Evolutionary conservation across 37 sponge, comb jelly and placozoan species (phyloP).

Genomic region (Tethya wilhelma): DNA sequence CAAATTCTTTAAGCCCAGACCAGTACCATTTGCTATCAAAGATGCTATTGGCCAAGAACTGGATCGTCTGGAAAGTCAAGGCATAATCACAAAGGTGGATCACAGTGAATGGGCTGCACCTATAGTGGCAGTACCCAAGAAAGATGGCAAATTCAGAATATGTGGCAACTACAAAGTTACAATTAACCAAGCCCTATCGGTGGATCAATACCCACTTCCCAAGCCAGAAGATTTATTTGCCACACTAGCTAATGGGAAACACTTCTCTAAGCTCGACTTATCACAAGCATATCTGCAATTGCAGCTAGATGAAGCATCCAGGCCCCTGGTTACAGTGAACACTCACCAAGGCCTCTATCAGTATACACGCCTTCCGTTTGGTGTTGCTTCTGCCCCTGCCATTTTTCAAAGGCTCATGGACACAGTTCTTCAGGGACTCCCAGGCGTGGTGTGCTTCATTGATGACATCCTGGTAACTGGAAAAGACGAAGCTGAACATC

Average conservation of each 20-base stretch:
- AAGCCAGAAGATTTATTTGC: conserved; percentile 48
- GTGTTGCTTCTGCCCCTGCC: conserved; percentile 30
- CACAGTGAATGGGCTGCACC: conserved; percentile 71
- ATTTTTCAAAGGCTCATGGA: too few species aligned
- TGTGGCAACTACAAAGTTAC: conserved; percentile 69
- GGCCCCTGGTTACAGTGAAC: neutral
- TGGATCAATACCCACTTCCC: conserved; percentile 57
- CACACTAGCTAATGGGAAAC: conserved; percentile 15
- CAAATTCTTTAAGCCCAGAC: too few species aligned
- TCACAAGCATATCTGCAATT: conserved; percentile 43
- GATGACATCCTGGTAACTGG: conserved; percentile 32
- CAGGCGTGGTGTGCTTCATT: conserved; percentile 11
- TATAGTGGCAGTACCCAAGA: conserved; percentile 60
- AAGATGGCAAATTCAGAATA: conserved; percentile 40
- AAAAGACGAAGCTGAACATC: conserved; percentile 6
- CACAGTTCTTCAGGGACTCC: conserved; percentile 19
- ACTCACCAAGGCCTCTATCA: conserved; percentile 28
- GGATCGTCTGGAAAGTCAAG: conserved; percentile 32
- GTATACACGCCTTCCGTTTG: conserved; percentile 13
- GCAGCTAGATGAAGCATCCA: conserved; percentile 16
- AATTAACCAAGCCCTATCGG: conserved; percentile 40
- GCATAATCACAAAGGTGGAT: conserved; percentile 33
- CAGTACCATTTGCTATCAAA: conserved; percentile 35
- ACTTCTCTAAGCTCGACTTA: conserved; percentile 25
- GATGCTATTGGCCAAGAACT: conserved; percentile 20